Base-by-base conservation (phyloP, 2,888 invertebrate species). In the Hydrotaea diabolus region DNA sequence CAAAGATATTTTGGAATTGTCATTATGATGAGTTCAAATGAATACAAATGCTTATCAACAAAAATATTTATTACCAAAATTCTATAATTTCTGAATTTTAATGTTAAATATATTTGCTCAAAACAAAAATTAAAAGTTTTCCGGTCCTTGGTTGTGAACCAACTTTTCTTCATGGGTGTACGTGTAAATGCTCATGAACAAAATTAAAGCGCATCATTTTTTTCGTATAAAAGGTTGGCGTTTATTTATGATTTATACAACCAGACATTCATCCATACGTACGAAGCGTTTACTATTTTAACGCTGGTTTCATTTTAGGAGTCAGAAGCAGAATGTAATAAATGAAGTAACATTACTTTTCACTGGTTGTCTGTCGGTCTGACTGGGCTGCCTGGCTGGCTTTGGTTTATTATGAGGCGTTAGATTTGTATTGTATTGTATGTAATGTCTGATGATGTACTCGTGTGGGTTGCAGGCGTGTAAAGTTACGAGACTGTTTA, bases 381-480 rank as follows among this genome's bases (percentile, higher is more conserved):
- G 11, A n/a, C n/a, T n/a, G n/a, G n/a, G n/a, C 64, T 71, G 43
- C 62, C 31, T 19, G 46, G 26, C 8, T 9, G 11, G 8, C 21
- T 19, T 71, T 74, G 36, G 43, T 46, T 75, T 82, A n/a, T n/a
- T n/a, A 75, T 26, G 43, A 78, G 82, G 82, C 82, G 82, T 82
- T 75, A 75, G 78, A 82, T 82, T 82, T 74, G 39, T 73, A 36
- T 26, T 59, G 64, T 55, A 26, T 76, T 71, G 53, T 73, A 64
- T 71, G 53, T 73, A 64, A 64, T 39, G 43, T 73, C 46, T 66
- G 43, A 3, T 36, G 57, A 9, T 7, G 36, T 26, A 39, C 57
- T 57, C 36, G 64, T 84, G 84, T 84, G 80, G 84, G 84, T 76
- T 81, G 19, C 72, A 64, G 84, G 78, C 81, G 84, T 80, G 81